Base-by-base conservation (phyloP, 2,888 invertebrate genomes). In the Chloromyia formosa region DNA sequence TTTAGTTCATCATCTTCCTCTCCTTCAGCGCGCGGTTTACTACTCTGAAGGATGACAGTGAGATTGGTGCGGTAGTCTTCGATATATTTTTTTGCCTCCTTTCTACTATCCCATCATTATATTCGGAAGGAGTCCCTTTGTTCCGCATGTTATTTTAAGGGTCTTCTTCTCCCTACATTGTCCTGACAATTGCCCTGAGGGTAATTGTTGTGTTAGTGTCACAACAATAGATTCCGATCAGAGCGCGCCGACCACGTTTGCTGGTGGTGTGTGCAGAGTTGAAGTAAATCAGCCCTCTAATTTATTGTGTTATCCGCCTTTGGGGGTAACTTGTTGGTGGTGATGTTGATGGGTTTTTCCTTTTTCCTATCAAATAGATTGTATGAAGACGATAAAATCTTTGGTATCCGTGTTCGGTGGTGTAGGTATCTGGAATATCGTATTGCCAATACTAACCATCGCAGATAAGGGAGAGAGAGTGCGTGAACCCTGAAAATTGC, bases 161-260 rank as follows among this genome's bases (percentile, higher is more conserved):
- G 75, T 76, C 77, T 68, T 62, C 45, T 49, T 49, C 49, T 49
- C 45, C 7, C 7, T 35, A 35, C 27, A 35, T 35, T 35, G 27
- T 35, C 27, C 27, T 10, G 45, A 14, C 71, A 73, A 78, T 77
- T 75, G 74, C 78, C 78, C 60, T n/a, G 12, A 75, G 78, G 78
- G 79, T 79, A 79, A 79, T 79, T 79, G 78, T 78, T 77, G 73
- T 77, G 78, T 75, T 75, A 78, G 77, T 78, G 78, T 77, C 78
- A 79, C 76, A 78, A 78, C 78, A 79, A 79, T 79, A 78, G 78
- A 79, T 68, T 77, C 75, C 76, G 68, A 75, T 74, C 74, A 56
- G 27, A 35, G 27, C 7, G 27, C 27, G 27, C 27, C 27, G 27
- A 7, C 27, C 27, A 7, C 27, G 27, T 35, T 66, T 35, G 53